Conservation (phyloP, 2,113 vertebrate genomes). For the Cynoglossus semilaevis region DNA sequence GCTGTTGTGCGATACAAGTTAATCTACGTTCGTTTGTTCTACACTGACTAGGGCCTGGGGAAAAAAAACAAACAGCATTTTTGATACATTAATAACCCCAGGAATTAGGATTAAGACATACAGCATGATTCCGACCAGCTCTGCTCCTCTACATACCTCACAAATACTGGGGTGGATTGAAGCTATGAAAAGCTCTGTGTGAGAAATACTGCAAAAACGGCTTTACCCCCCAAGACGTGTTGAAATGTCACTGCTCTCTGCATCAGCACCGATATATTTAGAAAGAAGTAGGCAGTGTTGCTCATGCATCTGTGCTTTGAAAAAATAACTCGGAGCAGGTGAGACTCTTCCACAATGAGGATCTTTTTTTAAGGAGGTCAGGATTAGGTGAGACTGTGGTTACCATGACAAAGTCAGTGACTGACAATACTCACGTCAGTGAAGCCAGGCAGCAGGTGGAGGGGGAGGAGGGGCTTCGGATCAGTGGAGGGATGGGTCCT, state of each 20-base stretch:
- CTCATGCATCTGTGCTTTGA: constrained; percentile 42
- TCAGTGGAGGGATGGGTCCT: constrained; percentile 49
- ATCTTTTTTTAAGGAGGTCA: background rate
- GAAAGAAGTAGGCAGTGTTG: constrained; percentile 56
- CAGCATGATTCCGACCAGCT: background rate
- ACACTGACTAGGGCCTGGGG: background rate
- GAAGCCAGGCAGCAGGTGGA: constrained; percentile 63
- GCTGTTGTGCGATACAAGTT: background rate
- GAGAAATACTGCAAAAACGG: constrained; percentile 47
- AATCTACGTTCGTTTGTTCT: background rate
- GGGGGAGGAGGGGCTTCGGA: constrained; percentile 51
- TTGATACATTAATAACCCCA: background rate
- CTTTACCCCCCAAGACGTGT: constrained; percentile 39
- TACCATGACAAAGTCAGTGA: constrained; percentile 17
- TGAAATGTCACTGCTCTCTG: constrained; percentile 59
- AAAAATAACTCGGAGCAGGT: constrained; percentile 14
- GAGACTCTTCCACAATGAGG: background rate
- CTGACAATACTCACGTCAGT: constrained; percentile 58
- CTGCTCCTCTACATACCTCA: constrained; percentile 38
- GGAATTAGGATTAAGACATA: constrained; percentile 6
- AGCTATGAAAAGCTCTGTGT: constrained; percentile 38
- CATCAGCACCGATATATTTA: constrained; percentile 63
- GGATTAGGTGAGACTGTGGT: constrained; percentile 8
- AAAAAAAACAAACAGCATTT: background rate
- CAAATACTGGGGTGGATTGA: constrained; percentile 39